phyloP scores from a whole-genome alignment of 2,113 vertebrate species.

The Gulo gulo region DNA sequence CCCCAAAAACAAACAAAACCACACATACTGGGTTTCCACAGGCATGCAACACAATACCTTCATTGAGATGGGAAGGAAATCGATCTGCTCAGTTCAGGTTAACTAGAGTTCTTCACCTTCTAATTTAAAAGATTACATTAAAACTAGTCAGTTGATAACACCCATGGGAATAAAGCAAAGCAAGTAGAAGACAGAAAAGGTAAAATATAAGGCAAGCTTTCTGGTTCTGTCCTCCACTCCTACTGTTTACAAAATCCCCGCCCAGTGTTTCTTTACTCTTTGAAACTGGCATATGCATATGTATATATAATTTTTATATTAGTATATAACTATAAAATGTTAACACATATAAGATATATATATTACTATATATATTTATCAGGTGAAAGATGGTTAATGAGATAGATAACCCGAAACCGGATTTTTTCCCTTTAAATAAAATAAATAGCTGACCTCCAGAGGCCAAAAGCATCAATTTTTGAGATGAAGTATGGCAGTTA shows the following conservation, averaged over 20 bases:
- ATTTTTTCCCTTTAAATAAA: conserved; percentile 26
- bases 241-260: not conserved
- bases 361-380: not conserved
- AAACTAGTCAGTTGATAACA: conserved; percentile 1
- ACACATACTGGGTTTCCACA: not conserved
- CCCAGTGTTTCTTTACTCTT: not conserved
- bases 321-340: not conserved
- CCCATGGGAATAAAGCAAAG: not conserved
- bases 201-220: not conserved
- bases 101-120: conserved; percentile 40
- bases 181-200: not conserved
- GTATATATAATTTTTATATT: not conserved
- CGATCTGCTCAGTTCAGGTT: conserved; percentile 16
- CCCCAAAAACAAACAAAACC: not conserved
- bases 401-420: not conserved
- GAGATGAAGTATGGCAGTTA: not conserved
- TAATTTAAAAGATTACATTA: conserved; percentile 46
- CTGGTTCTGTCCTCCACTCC: not conserved
- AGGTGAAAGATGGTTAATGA: not conserved
- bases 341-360: not conserved
- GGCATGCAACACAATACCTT: conserved; percentile 30
- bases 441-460: not conserved
- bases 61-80: conserved; percentile 40
- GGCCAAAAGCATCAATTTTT: not conserved
- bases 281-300: not conserved